A percentile compares a stretch with the other conserved stretches of the same genome.
Evolutionary conservation across 1,140 invertebrate genomes (phyloP).

Genomic region (Lysiphlebus fabarum): DNA sequence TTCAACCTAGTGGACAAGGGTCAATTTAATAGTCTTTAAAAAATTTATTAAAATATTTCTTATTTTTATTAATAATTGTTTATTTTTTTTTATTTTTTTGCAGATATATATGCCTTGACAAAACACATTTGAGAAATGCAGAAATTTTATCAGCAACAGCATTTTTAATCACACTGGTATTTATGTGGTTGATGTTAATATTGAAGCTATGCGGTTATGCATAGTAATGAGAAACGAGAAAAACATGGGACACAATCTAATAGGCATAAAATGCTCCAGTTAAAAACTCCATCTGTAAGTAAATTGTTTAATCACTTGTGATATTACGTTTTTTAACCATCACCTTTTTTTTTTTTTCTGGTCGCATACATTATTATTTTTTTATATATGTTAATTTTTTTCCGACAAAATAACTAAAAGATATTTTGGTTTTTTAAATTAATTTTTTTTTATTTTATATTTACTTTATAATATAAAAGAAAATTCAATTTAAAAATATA

Average conservation of each 20-base stretch:
- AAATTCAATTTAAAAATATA: too few relatives aligned
- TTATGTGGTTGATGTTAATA: constrained; percentile 47
- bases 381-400: too few relatives aligned
- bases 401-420: too few relatives aligned
- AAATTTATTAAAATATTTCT: not conserved
- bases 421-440: too few relatives aligned
- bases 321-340: constrained; percentile 19
- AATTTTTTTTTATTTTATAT: too few relatives aligned
- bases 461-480: too few relatives aligned
- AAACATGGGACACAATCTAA: constrained; percentile 21
- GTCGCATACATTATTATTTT: constrained; percentile 10
- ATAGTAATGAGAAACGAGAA: constrained; percentile 41
- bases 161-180: constrained; percentile 55
- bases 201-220: constrained; percentile 53
- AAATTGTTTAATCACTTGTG: constrained; percentile 55
- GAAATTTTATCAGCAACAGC: constrained; percentile 42
- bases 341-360: too few relatives aligned
- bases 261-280: constrained; percentile 43
- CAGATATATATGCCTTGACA: constrained; percentile 3
- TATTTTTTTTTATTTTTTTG: not conserved
- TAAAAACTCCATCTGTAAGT: constrained; percentile 56
- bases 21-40: too few relatives aligned
- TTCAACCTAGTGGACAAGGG: too few relatives aligned
- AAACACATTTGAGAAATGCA: constrained; percentile 36
- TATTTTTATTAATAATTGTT: constrained; percentile 4